Percentiles rank a stretch among this genome's conserved stretches.
Evolutionary conservation across 2,797 vertebrate species (phyloP).

Genomic region (Enteromius paludinosus): DNA sequence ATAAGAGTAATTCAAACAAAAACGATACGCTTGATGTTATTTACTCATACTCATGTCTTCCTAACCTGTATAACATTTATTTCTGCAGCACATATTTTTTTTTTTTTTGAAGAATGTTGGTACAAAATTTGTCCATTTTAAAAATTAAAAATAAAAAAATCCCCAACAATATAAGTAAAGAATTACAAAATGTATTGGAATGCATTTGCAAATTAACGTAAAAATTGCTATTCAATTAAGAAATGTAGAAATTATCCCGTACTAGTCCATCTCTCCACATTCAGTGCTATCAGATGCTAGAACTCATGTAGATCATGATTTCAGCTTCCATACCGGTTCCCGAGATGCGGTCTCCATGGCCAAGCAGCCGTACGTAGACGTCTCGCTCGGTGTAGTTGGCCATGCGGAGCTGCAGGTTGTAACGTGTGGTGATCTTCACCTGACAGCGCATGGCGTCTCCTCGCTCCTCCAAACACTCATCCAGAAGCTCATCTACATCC

Average conservation of each 20-base stretch:
- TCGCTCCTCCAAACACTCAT: constrained; percentile 57
- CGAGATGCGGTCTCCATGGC: constrained; percentile 83
- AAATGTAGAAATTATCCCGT: neutral
- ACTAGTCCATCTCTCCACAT: neutral
- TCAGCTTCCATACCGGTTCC: constrained; percentile 66
- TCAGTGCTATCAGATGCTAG: neutral
- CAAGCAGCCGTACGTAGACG: constrained; percentile 89
- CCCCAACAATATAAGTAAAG: neutral
- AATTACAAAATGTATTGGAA: neutral
- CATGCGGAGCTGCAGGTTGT: constrained; percentile 88
- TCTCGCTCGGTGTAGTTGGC: constrained; percentile 91
- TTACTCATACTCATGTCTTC: neutral
- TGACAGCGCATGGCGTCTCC: constrained; percentile 88
- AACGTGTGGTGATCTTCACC: constrained; percentile 91
- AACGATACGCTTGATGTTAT: neutral
- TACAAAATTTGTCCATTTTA: neutral
- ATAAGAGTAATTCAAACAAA: neutral
- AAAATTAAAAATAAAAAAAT: neutral
- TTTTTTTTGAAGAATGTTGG: neutral
- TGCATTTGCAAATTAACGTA: neutral
- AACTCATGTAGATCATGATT: neutral
- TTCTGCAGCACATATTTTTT: neutral
- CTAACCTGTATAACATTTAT: neutral
- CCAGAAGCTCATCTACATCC: constrained; percentile 52
- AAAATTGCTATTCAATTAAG: neutral